Percentiles rank a stretch among this genome's conserved stretches.
Evolutionary conservation across 2,113 vertebrate genomes (phyloP).

Genomic region (Alethe diademata): DNA sequence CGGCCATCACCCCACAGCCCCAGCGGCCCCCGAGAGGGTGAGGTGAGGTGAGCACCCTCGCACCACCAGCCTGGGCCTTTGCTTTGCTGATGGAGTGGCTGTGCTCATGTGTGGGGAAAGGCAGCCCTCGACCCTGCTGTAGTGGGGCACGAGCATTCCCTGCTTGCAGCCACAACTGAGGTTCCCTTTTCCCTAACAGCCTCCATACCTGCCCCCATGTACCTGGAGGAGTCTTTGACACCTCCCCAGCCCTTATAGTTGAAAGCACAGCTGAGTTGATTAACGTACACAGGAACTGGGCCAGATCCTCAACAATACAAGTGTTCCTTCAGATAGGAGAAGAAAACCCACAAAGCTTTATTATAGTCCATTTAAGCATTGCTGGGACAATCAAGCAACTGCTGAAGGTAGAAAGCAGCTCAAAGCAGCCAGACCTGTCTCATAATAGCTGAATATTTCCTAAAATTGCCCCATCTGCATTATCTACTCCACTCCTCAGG

Average conservation of each 20-base stretch:
- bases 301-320: neutral
- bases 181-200: neutral
- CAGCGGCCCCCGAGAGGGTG: too few species aligned
- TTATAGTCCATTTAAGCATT: neutral
- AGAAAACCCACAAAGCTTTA: neutral
- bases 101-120: neutral
- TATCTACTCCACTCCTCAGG: neutral
- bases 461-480: constrained; percentile 17
- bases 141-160: neutral
- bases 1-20: neutral
- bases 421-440: constrained; percentile 20
- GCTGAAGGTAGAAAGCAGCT: neutral
- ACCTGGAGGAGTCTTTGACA: neutral
- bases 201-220: neutral
- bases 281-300: neutral
- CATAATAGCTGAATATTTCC: neutral
- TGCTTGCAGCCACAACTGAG: neutral
- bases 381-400: neutral
- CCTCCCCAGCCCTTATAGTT: neutral
- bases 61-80: neutral
- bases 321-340: neutral
- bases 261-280: neutral
- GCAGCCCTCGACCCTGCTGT: rapidly evolving
- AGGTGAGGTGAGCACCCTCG: neutral
- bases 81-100: neutral